These are phyloP conservation scores for Desmophyllum pertusum DNA, from an alignment of 92 coral and sea anemone genomes.

Conservation along the genomic window DNA sequence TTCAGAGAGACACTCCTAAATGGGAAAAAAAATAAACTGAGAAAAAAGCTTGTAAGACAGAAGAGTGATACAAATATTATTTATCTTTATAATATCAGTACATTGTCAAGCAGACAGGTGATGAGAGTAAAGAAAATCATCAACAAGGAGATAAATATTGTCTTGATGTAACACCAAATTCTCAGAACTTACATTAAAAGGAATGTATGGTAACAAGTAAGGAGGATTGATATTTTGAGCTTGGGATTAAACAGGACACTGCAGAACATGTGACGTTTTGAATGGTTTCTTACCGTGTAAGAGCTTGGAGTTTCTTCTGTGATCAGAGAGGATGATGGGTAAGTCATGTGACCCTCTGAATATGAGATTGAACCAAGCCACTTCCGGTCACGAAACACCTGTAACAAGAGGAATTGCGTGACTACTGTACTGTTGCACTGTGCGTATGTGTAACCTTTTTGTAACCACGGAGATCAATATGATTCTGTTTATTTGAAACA, in stretches of 20 bases:
- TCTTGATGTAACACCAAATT: too few relatives aligned
- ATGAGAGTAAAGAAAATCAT: too few relatives aligned
- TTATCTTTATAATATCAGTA: too few relatives aligned
- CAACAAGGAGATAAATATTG: too few relatives aligned
- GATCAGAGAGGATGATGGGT: constrained; percentile 59
- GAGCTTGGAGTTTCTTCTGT: constrained; percentile 61
- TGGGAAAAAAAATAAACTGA: background rate
- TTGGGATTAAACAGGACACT: background rate
- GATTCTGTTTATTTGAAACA: too few relatives aligned
- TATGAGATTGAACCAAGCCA: constrained; percentile 97
- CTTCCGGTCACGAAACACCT: constrained; percentile 97
- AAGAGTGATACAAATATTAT: background rate
- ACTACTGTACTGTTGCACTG: too few relatives aligned
- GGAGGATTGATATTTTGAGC: too few relatives aligned
- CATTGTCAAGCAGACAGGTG: too few relatives aligned
- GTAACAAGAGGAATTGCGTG: background rate
- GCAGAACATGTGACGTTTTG: background rate
- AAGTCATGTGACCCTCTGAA: constrained; percentile 89
- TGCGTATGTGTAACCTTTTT: too few relatives aligned
- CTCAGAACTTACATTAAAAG: too few relatives aligned
- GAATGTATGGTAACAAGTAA: too few relatives aligned
- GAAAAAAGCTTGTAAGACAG: background rate
- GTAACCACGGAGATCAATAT: too few relatives aligned
- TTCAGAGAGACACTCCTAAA: constrained; percentile 70
- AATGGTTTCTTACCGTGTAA: constrained; percentile 43